Evolutionary conservation across 2,888 invertebrate species (phyloP), one percentile per base, ranked within the genome.

Genomic region (Baronia brevicornis): DNA sequence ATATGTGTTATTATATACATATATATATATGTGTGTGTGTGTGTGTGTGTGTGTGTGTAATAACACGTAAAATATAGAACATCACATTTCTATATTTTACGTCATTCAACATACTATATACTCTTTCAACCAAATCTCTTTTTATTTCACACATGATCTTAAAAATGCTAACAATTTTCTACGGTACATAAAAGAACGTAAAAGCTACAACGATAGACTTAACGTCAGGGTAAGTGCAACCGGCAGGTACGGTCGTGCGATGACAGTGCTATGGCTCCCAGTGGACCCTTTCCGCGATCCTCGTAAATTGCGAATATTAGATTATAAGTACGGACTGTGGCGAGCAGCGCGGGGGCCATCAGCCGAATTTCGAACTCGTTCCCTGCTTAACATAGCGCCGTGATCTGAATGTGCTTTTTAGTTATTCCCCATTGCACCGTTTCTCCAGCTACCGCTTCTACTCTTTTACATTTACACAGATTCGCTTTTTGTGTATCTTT

Each of bases 261-360:
- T 78, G 79, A 80, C 80, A 80, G 79, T 62, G 57, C 65, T 69
- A 79, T 60, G 61, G 65, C 62, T 75, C 79, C 80, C 80, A 42
- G 52, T 53, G 75, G 80, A 56, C 63, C 67, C 58, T 63, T 68
- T 59, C 63, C 60, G 70, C 70, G 78, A 78, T 75, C 77, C 79
- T 72, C 78, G 77, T 80, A 79, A 80, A 82, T 82, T 82, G 78
- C 75, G 75, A 79, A 80, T 82, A 82, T 82, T 82, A 82, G 79
- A 82, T 82, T 79, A 82, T 80, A 80, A 82, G 79, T 78, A 72
- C 74, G 72, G 70, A 66, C 65, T 72, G 79, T 70, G 75, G 74
- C 61, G 57, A 41, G 54, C 46, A 47, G 55, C 65, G 45, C 60
- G 48, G 75, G 77, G 67, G 65, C 77, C 71, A 77, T 79, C 77